Evolutionary conservation across 2,888 invertebrate species (phyloP).

Genomic region (Timandra comae): DNA sequence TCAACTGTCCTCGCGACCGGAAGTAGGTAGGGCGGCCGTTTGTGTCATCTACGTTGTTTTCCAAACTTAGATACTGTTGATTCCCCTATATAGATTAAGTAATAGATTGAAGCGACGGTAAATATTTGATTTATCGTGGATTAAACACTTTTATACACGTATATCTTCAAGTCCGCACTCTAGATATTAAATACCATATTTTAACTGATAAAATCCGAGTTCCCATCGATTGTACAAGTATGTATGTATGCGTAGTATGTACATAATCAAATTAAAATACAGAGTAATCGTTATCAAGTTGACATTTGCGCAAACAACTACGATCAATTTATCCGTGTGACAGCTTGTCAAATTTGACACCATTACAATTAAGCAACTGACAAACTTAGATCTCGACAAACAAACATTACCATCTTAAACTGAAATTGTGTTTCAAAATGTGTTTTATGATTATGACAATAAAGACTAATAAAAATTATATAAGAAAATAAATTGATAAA

Average conservation of each 20-base stretch:
- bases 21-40: constrained; percentile 59
- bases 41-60: constrained; percentile 57
- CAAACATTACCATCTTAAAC: constrained; percentile 33
- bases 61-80: constrained; percentile 37
- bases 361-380: constrained; percentile 74
- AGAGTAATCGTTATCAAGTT: constrained; percentile 66
- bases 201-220: constrained; percentile 41
- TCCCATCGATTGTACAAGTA: constrained; percentile 38
- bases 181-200: constrained; percentile 21
- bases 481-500: constrained; percentile 23
- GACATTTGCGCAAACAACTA: constrained; percentile 70
- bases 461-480: constrained; percentile 20
- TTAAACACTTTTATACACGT: constrained; percentile 22
- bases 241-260: constrained; percentile 26
- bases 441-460: constrained; percentile 29
- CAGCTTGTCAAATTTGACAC: constrained; percentile 68
- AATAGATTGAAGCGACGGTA: constrained; percentile 17
- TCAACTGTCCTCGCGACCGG: constrained; percentile 47
- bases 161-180: constrained; percentile 19
- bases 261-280: constrained; percentile 61
- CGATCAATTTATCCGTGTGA: constrained; percentile 71
- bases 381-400: constrained; percentile 53
- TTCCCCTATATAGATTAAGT: constrained; percentile 27
- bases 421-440: constrained; percentile 30
- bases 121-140: constrained; percentile 22